Conservation (phyloP, 2,113 vertebrate genomes). For the Herpetotheres cachinnans region DNA sequence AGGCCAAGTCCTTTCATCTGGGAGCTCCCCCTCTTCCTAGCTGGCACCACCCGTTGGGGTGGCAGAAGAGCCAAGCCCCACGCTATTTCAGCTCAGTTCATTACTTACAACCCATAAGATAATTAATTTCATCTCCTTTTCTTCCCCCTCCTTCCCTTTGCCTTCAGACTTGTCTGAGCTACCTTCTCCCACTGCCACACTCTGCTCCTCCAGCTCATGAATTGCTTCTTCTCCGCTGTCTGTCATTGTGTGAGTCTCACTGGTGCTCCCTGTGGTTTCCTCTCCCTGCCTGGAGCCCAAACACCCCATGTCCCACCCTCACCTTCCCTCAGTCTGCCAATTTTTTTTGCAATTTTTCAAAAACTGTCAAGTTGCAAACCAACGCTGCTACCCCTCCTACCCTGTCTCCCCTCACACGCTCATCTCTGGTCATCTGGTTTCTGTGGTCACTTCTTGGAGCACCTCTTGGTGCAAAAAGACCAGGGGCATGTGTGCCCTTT, state of each 20-base stretch:
- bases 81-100: not conserved
- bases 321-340: not conserved
- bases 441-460: not conserved
- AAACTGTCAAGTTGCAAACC: not conserved
- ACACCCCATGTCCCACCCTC: not conserved
- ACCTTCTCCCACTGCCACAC: not conserved
- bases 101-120: not conserved
- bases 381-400: not conserved
- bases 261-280: not conserved
- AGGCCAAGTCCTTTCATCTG: not conserved
- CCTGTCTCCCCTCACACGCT: fast-evolving
- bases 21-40: not conserved
- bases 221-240: fast-evolving
- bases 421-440: not conserved
- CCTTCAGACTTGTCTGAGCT: not conserved
- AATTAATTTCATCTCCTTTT: not conserved
- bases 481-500: too few relatives aligned
- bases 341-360: not conserved
- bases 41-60: not conserved
- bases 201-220: not conserved
- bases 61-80: not conserved
- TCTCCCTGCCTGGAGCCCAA: not conserved
- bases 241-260: not conserved
- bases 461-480: not conserved
- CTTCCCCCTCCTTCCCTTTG: not conserved